phyloP scores from a whole-genome alignment of 2,888 invertebrate genomes.

The Byasa hedistus region DNA sequence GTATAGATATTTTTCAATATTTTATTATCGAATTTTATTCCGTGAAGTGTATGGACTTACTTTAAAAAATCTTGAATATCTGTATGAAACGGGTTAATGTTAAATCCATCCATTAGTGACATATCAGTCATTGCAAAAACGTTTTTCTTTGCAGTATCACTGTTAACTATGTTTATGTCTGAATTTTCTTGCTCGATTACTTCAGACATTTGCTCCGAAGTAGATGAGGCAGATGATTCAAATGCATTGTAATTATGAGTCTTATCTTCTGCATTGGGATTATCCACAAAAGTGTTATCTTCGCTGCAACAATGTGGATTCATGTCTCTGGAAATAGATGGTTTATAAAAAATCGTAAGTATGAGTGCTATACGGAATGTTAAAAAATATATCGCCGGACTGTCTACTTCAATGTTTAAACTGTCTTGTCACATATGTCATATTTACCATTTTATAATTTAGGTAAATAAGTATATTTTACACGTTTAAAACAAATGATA shows the following conservation, averaged over 20 bases:
- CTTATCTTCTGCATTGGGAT: slow-evolving; percentile 38
- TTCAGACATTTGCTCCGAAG: slow-evolving; percentile 50
- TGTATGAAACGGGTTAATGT: slow-evolving; percentile 48
- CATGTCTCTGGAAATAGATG: slow-evolving; percentile 29
- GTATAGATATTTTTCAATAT: too few species aligned
- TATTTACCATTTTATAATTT: slow-evolving; percentile 4
- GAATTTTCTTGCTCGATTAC: slow-evolving; percentile 45
- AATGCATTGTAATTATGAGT: slow-evolving; percentile 35
- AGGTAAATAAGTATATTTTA: slow-evolving; percentile 2
- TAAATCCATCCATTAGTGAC: slow-evolving; percentile 37
- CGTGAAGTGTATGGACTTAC: slow-evolving; percentile 42
- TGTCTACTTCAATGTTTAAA: slow-evolving; percentile 1
- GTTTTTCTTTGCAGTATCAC: slow-evolving; percentile 37
- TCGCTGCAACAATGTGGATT: slow-evolving; percentile 31
- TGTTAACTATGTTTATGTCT: slow-evolving; percentile 38
- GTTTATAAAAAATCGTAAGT: not conserved
- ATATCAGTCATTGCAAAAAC: slow-evolving; percentile 52
- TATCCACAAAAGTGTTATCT: slow-evolving; percentile 29
- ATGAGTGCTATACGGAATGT: not conserved
- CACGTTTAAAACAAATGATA: slow-evolving; percentile 12
- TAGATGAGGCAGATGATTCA: slow-evolving; percentile 50
- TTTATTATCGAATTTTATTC: too few species aligned
- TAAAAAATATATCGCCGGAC: not conserved
- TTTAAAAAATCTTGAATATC: slow-evolving; percentile 60
- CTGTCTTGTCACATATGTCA: slow-evolving; percentile 18